These are phyloP conservation scores for Epinotia ramella DNA, from an alignment of 2,888 invertebrate genomes.

Conservation along the genomic window DNA sequence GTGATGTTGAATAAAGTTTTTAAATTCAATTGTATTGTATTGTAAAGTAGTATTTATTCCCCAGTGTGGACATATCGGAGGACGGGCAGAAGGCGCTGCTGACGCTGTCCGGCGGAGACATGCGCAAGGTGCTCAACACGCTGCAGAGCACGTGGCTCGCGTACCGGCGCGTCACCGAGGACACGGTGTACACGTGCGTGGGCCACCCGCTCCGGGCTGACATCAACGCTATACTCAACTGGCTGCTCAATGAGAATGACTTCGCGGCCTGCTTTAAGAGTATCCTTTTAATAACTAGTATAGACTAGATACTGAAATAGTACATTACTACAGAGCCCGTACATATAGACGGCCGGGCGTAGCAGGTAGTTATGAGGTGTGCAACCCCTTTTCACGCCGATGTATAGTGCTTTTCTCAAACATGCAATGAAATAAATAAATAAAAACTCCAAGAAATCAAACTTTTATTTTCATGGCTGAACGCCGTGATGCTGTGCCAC, in stretches of 20 bases:
- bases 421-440: too few species aligned
- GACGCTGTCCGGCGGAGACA: constrained; percentile 97
- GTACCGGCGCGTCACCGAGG: constrained; percentile 94
- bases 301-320: too few species aligned
- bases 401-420: too few species aligned
- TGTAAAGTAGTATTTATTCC: constrained; percentile 46
- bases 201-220: constrained; percentile 97
- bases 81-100: constrained; percentile 96
- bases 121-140: constrained; percentile 98
- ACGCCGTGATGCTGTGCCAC: too few species aligned
- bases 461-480: too few species aligned
- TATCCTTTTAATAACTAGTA: constrained; percentile 85
- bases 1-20: too few species aligned
- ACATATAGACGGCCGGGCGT: too few species aligned
- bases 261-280: constrained; percentile 91
- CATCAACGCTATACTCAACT: constrained; percentile 94
- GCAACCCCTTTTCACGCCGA: too few species aligned
- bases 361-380: too few species aligned
- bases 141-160: constrained; percentile 98
- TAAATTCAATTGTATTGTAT: too few species aligned
- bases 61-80: constrained; percentile 92
- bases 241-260: constrained; percentile 92
- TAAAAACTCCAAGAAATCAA: too few species aligned
- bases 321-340: too few species aligned
- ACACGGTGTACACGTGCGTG: constrained; percentile 97